These are phyloP conservation scores for Chloromyia formosa DNA, from an alignment of 2,888 invertebrate species.

Conservation along the genomic window DNA sequence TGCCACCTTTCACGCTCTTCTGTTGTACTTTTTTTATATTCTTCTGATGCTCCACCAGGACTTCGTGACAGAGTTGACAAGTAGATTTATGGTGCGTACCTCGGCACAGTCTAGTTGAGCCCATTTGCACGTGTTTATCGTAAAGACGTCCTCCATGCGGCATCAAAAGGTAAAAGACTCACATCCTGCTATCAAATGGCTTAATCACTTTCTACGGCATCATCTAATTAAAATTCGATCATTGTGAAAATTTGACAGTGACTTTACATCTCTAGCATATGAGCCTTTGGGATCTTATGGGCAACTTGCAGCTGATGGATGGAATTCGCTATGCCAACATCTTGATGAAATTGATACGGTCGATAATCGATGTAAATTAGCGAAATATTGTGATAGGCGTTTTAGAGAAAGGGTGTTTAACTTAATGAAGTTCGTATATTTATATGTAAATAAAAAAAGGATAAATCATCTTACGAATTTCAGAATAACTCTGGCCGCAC, in stretches of 20 bases:
- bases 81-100: slow-evolving; percentile 19
- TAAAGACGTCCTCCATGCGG: neutral
- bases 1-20: neutral
- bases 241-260: slow-evolving; percentile 2
- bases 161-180: neutral
- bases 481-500: too few species aligned
- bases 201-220: neutral
- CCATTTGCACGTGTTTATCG: neutral
- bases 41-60: too few species aligned
- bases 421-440: too few species aligned
- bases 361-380: slow-evolving; percentile 25
- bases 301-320: slow-evolving; percentile 16
- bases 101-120: neutral
- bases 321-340: neutral
- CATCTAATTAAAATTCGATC: slow-evolving; percentile 36
- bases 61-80: slow-evolving; percentile 8
- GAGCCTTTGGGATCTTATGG: neutral
- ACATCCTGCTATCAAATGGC: neutral
- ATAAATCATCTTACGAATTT: too few species aligned
- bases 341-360: neutral
- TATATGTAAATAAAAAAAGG: too few species aligned
- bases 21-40: too few species aligned
- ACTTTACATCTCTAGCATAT: neutral
- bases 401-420: too few species aligned
- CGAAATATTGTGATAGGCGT: too few species aligned